Base-by-base conservation (phyloP, 2,797 vertebrate species). In the Pyrrhura leucotis region DNA sequence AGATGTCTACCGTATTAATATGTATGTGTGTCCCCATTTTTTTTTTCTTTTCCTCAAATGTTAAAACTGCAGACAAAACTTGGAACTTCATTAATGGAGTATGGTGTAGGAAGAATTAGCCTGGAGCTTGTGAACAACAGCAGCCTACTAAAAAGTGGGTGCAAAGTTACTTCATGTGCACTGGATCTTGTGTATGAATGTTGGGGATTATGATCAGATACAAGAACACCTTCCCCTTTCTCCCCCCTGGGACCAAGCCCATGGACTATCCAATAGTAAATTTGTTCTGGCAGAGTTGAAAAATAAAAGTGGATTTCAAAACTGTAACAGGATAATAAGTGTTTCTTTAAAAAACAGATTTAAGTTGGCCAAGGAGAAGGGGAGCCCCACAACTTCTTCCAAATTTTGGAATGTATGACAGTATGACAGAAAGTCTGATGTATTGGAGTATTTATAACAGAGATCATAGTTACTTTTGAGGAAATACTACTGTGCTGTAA, bases 241-340 rank as follows among this genome's bases (percentile, higher is more conserved):
- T 56, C 66, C 78, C 62, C 22, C 1, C 19, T 50, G 94, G 96
- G 96, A 97, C 96, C 97, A 97, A 96, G 89, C 56, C 82, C 85
- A 58, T 90, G 94, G 89, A 97, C 76, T 77, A 73, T 77, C 92
- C 1, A 2, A 42, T 15, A 77, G 69, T 44, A 75, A 39, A 90
- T 59, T 31, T 91, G 63, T 87, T 93, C 59, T 91, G 82, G 69
- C 82, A 91, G 69, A 81, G 73, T 3, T 71, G 89, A 90, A 83
- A 92, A 96, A 95, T 92, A 85, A 96, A 92, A 80, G 65, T 0
- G 12, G 25, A 75, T 96, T 91, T 87, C 75, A 84, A 94, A 95
- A 85, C 80, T 79, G 48, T 80, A 37, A 69, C 0, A 53, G 67
- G 83, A 94, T 78, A 96, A 2, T 48, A 93, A 89, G 91, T 12